phyloP scores from a whole-genome alignment of 1,140 invertebrate genomes.

The Drosophila funebris region DNA sequence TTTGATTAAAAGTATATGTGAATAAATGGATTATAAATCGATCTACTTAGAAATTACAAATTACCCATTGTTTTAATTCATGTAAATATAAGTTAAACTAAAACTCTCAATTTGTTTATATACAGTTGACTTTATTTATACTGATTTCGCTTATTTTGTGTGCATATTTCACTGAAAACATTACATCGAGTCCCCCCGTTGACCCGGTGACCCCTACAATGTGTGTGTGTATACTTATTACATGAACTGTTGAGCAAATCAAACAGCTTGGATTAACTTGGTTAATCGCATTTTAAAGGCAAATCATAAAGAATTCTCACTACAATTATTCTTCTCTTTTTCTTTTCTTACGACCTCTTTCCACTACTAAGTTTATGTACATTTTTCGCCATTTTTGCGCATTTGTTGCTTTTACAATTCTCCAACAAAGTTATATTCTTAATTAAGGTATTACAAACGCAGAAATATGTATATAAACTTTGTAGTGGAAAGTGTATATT shows the following conservation, averaged over 20 bases:
- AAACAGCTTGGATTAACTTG: conserved; percentile 76
- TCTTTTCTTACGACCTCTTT: too few relatives aligned
- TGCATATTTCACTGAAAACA: conserved; percentile 35
- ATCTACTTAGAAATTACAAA: conserved; percentile 15
- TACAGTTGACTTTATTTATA: conserved; percentile 77
- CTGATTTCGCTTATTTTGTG: conserved; percentile 35
- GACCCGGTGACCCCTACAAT: conserved; percentile 6
- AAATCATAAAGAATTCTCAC: conserved; percentile 66
- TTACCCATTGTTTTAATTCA: too few relatives aligned
- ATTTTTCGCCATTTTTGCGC: too few relatives aligned
- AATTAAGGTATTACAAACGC: too few relatives aligned
- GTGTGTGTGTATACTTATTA: conserved; percentile 44
- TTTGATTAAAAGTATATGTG: conserved; percentile 56
- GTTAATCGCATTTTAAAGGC: conserved; percentile 73
- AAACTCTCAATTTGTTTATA: conserved; percentile 26
- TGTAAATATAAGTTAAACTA: background rate
- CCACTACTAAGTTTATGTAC: too few relatives aligned
- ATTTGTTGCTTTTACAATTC: too few relatives aligned
- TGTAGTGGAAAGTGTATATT: too few relatives aligned
- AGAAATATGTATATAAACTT: too few relatives aligned
- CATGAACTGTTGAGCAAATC: conserved; percentile 72
- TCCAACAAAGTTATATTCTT: too few relatives aligned
- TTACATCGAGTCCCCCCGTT: conserved; percentile 2
- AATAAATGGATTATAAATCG: conserved; percentile 76
- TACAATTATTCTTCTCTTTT: conserved; percentile 16